Base-by-base conservation (phyloP, 2,797 vertebrate genomes). In the Echeneis naucrates region DNA sequence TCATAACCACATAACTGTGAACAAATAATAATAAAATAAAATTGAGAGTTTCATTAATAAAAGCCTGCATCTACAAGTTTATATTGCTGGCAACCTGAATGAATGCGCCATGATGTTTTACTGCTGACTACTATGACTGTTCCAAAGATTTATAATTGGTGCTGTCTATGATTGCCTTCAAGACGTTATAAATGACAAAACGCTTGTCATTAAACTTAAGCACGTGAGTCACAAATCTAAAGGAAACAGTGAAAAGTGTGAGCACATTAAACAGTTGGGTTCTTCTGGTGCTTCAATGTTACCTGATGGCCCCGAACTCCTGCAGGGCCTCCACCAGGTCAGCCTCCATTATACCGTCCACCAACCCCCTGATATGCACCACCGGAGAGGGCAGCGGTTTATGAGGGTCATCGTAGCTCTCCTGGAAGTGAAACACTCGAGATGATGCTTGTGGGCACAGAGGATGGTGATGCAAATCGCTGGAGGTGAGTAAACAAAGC, bases 221-320 rank as follows among this genome's bases (percentile, higher is more conserved):
- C 24, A 32, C 8, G 33, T 37, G 19, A 68, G 44, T 27, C 16
- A 45, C 5, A n/a, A 4, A n/a, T 35, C 8, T 6, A 26, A 40
- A 17, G 8, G 40, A 33, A 12, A n/a, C 8, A 17, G 24, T 14
- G 13, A n/a, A 32, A 8, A 10, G 12, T 2, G n/a, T 19, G 9
- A 30, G 13, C 17, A 32, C 1, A 1, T 24, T 14, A 13, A 4
- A 58, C 3, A 24, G 2, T 53, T 10, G 27, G 5, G n/a, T 2
- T 17, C 8, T 2, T 5, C n/a, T 4, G 8, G 7, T 26, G 40
- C 5, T 48, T 19, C 11, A 19, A 9, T 26, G 0, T 77, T 94
- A 98, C 98, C 97, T 97, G 87, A 99, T 97, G 13, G 96, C 95
- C 2, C 97, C 97, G 74, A 98, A 99, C 83, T 99, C 97, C 86